Evolutionary conservation across 2,797 vertebrate species (phyloP).

Genomic region (Halcyon leucocephala): DNA sequence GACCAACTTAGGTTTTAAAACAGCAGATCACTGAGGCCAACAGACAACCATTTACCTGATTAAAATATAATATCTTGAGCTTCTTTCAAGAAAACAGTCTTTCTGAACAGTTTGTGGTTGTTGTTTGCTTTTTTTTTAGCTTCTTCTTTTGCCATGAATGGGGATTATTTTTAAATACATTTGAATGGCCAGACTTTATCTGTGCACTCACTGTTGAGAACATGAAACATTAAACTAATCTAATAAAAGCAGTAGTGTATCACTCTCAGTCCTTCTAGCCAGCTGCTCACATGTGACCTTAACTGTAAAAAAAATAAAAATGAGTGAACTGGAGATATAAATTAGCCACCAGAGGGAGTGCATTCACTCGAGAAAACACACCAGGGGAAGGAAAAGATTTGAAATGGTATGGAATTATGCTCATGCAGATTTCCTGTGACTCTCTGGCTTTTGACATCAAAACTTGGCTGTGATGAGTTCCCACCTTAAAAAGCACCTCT

Average conservation of each 20-base stretch:
- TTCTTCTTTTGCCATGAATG: background rate
- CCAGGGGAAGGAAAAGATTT: background rate
- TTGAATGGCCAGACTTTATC: background rate
- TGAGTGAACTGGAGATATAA: background rate
- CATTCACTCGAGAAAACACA: background rate
- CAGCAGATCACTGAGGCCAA: background rate
- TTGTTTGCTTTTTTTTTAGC: background rate
- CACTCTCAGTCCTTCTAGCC: background rate
- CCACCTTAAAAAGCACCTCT: background rate
- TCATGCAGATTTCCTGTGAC: background rate
- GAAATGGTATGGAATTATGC: background rate
- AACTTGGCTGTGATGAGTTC: background rate
- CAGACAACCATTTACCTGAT: background rate
- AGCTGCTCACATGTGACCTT: background rate
- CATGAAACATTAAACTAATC: background rate
- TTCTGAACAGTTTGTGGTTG: background rate
- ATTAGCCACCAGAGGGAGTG: constrained; percentile 53
- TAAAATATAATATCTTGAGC: background rate
- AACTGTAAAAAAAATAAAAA: background rate
- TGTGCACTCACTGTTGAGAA: background rate
- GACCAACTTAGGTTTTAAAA: background rate
- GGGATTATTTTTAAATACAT: background rate
- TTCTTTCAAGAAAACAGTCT: background rate
- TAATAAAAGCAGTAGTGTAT: background rate
- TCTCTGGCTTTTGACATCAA: background rate